These are phyloP conservation scores for Crocodylus rhombifer DNA, from an alignment of 2,797 vertebrate genomes.

Conservation along the genomic window DNA sequence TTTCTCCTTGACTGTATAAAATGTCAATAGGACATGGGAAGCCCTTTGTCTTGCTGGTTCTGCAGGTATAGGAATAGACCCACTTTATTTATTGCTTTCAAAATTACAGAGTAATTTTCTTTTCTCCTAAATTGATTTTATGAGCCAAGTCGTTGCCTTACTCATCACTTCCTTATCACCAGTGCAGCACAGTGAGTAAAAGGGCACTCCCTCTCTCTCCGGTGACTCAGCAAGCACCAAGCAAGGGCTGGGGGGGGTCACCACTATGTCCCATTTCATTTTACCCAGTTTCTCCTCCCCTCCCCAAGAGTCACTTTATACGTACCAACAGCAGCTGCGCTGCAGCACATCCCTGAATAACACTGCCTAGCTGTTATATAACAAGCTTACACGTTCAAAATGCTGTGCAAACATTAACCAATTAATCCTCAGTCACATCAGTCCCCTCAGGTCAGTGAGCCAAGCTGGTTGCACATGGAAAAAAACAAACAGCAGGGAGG, in stretches of 20 bases:
- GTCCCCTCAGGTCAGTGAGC: neutral
- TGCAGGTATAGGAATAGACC: neutral
- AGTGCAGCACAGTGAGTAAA: fast-evolving
- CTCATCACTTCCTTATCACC: neutral
- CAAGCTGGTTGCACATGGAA: neutral
- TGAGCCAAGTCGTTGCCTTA: fast-evolving
- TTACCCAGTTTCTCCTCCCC: neutral
- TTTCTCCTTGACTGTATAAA: neutral
- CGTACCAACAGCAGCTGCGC: neutral
- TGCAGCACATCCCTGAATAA: slow-evolving; percentile 66
- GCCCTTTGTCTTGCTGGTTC: neutral
- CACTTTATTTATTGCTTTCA: neutral
- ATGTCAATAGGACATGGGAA: neutral
- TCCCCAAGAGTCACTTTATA: neutral
- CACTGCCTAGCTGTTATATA: slow-evolving; percentile 48
- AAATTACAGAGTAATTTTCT: neutral
- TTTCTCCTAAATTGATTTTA: neutral
- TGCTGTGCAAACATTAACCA: slow-evolving; percentile 10
- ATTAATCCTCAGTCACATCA: slow-evolving; percentile 34
- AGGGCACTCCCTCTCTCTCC: neutral
- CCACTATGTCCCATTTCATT: fast-evolving
- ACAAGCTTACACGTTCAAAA: slow-evolving; percentile 40
- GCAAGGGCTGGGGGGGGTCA: fast-evolving
- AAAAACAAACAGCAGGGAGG: neutral
- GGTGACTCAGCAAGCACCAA: neutral